These are phyloP conservation scores for Drosophila busckii DNA, from an alignment of 1,140 invertebrate genomes.

Conservation along the genomic window DNA sequence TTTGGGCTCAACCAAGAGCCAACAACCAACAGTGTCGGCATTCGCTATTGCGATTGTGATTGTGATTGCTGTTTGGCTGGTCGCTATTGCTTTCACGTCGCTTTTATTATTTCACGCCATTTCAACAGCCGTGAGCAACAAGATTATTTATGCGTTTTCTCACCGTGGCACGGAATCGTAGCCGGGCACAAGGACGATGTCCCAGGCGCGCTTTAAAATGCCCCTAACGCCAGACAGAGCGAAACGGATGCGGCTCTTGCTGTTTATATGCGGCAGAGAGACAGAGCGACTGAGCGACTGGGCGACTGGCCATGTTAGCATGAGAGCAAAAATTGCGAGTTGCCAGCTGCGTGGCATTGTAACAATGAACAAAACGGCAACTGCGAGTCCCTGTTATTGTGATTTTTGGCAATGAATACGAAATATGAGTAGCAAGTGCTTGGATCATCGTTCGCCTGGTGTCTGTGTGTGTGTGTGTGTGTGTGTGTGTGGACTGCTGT, in stretches of 20 bases:
- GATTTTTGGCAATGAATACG: conserved; percentile 77
- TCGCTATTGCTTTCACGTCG: conserved; percentile 70
- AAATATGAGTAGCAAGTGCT: conserved; percentile 55
- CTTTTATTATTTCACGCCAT: conserved; percentile 77
- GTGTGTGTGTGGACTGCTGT: conserved; percentile 24
- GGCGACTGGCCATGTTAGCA: too few species aligned
- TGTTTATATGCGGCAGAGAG: too few species aligned
- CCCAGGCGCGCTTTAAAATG: conserved; percentile 67
- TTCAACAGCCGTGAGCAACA: conserved; percentile 78
- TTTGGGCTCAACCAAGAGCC: conserved; percentile 14
- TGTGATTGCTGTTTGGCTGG: conserved; percentile 37
- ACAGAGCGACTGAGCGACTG: too few species aligned
- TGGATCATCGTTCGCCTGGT: conserved; percentile 19
- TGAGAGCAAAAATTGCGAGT: too few species aligned
- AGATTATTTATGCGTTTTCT: conserved; percentile 75
- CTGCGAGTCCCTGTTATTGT: conserved; percentile 55
- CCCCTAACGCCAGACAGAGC: conserved; percentile 10
- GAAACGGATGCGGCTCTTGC: conserved; percentile 1
- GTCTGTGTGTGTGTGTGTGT: not conserved
- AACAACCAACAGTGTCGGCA: conserved; percentile 1
- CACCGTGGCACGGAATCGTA: too few species aligned
- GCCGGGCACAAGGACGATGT: too few species aligned
- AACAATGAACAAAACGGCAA: conserved; percentile 31
- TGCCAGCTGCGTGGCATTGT: conserved; percentile 57
- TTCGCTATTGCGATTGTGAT: conserved; percentile 21